A percentile compares a stretch with the other conserved stretches of the same genome.
Evolutionary conservation across 1,140 invertebrate species (phyloP).

Genomic region (Mactra quadrangularis): DNA sequence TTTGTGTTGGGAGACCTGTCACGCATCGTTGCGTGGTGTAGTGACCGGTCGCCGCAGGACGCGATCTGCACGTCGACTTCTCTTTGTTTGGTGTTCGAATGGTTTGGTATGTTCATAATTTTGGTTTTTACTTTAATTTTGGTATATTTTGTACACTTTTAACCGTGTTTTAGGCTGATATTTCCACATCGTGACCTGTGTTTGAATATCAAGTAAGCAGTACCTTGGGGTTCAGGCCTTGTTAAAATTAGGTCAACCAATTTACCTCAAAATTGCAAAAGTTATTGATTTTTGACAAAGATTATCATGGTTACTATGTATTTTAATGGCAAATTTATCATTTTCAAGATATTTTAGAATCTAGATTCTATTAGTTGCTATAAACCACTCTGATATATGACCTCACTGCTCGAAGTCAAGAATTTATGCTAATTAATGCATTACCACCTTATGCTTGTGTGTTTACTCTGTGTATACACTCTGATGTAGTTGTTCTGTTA

Average conservation of each 20-base stretch:
- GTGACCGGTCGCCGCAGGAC: constrained; percentile 42
- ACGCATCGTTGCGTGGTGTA: constrained; percentile 38
- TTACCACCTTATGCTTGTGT: too few relatives aligned
- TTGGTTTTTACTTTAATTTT: background rate
- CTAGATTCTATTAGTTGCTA: too few relatives aligned
- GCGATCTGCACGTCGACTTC: constrained; percentile 21
- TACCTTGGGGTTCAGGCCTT: constrained; percentile 11
- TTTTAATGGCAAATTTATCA: too few relatives aligned
- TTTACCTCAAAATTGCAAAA: too few relatives aligned
- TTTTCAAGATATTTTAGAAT: too few relatives aligned
- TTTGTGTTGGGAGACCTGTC: constrained; percentile 37
- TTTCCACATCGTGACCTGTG: constrained; percentile 21
- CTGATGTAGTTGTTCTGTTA: too few relatives aligned
- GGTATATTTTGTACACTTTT: background rate
- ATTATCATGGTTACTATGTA: too few relatives aligned
- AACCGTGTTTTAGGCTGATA: background rate
- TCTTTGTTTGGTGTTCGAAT: constrained; percentile 18
- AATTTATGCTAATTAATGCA: too few relatives aligned
- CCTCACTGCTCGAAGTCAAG: too few relatives aligned
- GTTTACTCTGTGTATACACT: too few relatives aligned
- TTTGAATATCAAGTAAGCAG: constrained; percentile 23
- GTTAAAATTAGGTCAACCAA: background rate
- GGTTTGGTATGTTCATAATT: background rate
- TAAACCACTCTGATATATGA: too few relatives aligned
- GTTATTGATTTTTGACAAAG: too few relatives aligned